Conservation (phyloP, 64 coral and sea anemone species). For the Trachythela sp. region DNA sequence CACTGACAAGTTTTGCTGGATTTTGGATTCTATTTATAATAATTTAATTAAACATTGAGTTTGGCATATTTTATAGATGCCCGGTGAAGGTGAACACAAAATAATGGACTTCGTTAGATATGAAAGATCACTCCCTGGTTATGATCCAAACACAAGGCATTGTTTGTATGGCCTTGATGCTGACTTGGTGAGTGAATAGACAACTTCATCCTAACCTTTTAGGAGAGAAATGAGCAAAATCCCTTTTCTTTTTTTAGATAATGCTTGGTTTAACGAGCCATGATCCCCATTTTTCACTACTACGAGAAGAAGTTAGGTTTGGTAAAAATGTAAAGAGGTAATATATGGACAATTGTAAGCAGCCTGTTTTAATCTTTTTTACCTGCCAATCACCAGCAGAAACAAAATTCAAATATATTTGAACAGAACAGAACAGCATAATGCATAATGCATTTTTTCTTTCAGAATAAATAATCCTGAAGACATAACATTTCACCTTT, state of each 20-base stretch:
- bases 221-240: too few species aligned
- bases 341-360: too few species aligned
- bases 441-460: slow-evolving; percentile 8
- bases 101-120: slow-evolving; percentile 95
- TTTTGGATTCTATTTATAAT: too few species aligned
- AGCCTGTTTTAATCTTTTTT: background rate
- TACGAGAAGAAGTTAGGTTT: slow-evolving; percentile 90
- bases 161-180: slow-evolving; percentile 98
- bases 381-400: too few species aligned
- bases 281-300: slow-evolving; percentile 90
- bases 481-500: slow-evolving; percentile 88
- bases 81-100: slow-evolving; percentile 97
- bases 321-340: slow-evolving; percentile 91
- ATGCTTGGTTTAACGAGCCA: slow-evolving; percentile 87
- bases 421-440: too few species aligned
- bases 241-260: slow-evolving; percentile 45
- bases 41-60: background rate
- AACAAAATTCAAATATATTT: too few species aligned
- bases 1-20: too few species aligned
- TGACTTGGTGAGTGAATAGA: slow-evolving; percentile 64
- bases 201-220: background rate
- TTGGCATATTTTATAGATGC: slow-evolving; percentile 55
- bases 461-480: slow-evolving; percentile 86
- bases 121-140: slow-evolving; percentile 62
- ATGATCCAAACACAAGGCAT: slow-evolving; percentile 92